Base-by-base conservation (phyloP, 2,797 vertebrate genomes). In the Amblyopsis hoosieri region DNA sequence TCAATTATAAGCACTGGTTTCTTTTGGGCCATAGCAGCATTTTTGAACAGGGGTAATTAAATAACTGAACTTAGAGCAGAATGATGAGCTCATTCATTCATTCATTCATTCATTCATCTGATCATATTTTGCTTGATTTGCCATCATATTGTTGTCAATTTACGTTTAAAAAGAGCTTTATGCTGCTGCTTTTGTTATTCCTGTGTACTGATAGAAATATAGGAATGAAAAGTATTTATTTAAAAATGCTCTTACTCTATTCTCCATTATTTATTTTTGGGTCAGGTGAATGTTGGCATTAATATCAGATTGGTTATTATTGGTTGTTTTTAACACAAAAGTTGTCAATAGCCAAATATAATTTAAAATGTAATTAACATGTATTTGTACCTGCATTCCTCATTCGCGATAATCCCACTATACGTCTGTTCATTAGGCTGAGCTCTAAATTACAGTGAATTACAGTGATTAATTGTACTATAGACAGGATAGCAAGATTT, bases 1-100 rank as follows among this genome's bases (percentile, higher is more conserved):
- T 88, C 85, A 90, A 90, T 90, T 89, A 89, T 89, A 84, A 89
- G 83, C 78, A 78, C 81, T 60, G 69, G 78, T 63, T 66, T 77
- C 76, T 78, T 86, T 79, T 54, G 4, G 65, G 48, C 75, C 68
- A 69, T 60, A 56, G 79, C 66, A 67, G 70, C 62, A 60, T 59
- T 67, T 78, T 69, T 57, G 58, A 76, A 76, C 79, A 79, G 69
- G 57, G 49, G 69, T 80, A 80, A 89, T 86, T 90, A 82, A 90
- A 86, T 86, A 82, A 83, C 77, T 83, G 83, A 85, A 90, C 89
- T 82, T 33, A 66, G 82, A 88, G 78, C 66, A 74, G 71, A 78
- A 82, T 73, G 78, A 78, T 88, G 83, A 87, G 77, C 80, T 87
- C 82, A 85, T 71, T 81, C 66, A 59, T 52, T 71, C 71, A 50